Percentiles rank a stretch among this genome's conserved stretches.
phyloP scores from a whole-genome alignment of 2,113 vertebrate species.

The Tyto alba region DNA sequence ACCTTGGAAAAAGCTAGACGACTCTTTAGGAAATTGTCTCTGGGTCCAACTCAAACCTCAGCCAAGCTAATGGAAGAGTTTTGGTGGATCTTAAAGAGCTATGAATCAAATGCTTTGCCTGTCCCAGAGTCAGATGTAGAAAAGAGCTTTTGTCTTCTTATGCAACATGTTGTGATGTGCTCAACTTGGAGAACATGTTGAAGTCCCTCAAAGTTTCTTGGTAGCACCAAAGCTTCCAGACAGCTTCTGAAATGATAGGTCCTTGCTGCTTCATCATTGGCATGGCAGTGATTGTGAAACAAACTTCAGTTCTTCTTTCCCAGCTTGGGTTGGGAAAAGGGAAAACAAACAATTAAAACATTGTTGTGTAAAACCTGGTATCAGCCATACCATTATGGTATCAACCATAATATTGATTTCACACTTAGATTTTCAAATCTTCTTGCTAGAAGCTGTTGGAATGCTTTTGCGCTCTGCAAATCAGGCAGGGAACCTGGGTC shows the following conservation, averaged over 20 bases:
- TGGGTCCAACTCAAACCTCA: neutral
- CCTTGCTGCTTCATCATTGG: neutral
- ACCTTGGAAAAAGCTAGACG: neutral
- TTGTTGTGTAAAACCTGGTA: neutral
- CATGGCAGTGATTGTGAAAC: neutral
- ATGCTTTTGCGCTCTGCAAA: neutral
- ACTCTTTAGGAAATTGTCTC: neutral
- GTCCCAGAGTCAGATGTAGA: neutral
- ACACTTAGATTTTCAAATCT: neutral
- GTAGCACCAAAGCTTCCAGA: neutral
- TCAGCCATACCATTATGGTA: too few relatives aligned
- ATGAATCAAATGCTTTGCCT: neutral
- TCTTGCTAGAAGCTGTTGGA: neutral
- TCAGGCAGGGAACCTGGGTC: neutral
- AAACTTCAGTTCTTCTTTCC: neutral
- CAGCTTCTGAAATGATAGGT: neutral
- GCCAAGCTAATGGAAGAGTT: neutral
- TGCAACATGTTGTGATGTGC: neutral
- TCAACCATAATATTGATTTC: neutral
- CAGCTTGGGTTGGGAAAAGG: neutral
- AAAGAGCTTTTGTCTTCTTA: neutral
- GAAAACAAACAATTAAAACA: neutral
- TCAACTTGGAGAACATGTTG: neutral
- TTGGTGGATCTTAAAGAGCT: neutral
- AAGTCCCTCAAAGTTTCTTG: neutral